Base-by-base conservation (phyloP, 2,888 invertebrate species). In the Pheosia gnoma region DNA sequence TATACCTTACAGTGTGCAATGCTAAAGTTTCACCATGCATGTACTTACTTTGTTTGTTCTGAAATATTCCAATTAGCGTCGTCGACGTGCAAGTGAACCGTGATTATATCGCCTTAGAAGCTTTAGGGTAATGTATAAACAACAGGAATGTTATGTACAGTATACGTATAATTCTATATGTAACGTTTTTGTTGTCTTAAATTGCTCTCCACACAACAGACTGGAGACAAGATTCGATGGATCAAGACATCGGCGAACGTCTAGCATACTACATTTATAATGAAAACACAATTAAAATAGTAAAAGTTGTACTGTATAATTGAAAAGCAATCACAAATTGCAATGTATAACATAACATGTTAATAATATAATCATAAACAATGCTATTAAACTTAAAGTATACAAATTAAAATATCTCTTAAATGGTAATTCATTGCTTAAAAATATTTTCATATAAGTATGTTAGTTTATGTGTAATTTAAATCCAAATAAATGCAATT, bases 181-280 rank as follows among this genome's bases (percentile, higher is more conserved):
- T 94, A 94, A 94, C 93, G 90, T 94, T 92, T 93, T 94, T 94
- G 93, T 93, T 94, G 93, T 93, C 92, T 91, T 93, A 91, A 89
- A 93, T 93, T 93, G 90, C 92, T 91, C 92, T 90, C 84, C 87
- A 74, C 83, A 84, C 90, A 77, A 60, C 88, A 60, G 49, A 36
- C 2, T 25, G 57, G 36, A 56, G 6, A 13, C 3, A 36, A 8
- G 11, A n/a, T 3, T 10, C 8, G 4, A 10, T 4, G 25, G 9
- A n/a, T 51, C 51, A 6, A 51, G 25, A 51, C 9, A 51, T 51
- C 9, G 5, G 6, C 8, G 25, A 51, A 25, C 8, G 1, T 10
- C 25, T 25, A 51, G 25, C 11, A 10, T n/a, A 25, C 11, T 47
- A 25, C 8, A 25, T 39, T 37, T 39, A 25, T 58, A 56, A 61